Evolutionary conservation across 2,797 vertebrate species (phyloP).

Genomic region (Psittacula derbiana): DNA sequence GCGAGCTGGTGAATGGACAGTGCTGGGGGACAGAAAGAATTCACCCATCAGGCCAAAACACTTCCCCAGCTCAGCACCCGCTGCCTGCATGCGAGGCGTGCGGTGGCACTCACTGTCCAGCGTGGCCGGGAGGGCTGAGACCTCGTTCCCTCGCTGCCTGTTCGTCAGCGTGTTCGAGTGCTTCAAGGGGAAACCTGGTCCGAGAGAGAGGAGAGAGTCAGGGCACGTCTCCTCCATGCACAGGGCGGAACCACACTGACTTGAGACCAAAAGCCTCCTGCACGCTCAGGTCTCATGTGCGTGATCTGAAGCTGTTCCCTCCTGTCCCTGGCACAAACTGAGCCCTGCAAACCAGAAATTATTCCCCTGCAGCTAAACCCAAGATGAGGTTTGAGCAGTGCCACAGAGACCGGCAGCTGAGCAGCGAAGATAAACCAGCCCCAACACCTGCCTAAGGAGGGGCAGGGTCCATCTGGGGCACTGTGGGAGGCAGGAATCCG

Average conservation of each 20-base stretch:
- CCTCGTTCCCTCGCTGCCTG: slow-evolving; percentile 92
- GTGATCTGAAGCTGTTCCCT: neutral
- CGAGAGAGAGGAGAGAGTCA: neutral
- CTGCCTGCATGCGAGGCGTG: rapidly evolving
- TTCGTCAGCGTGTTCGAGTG: slow-evolving; percentile 94
- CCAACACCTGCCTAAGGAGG: neutral
- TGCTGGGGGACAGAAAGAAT: slow-evolving; percentile 68
- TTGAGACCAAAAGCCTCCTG: neutral
- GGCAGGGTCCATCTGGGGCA: neutral
- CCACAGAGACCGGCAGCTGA: neutral
- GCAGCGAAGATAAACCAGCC: neutral
- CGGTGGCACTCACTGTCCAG: slow-evolving; percentile 86
- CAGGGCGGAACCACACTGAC: neutral
- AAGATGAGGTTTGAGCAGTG: neutral
- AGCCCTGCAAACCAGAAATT: neutral
- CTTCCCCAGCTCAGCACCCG: neutral
- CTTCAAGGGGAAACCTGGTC: slow-evolving; percentile 73
- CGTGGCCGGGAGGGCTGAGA: slow-evolving; percentile 88
- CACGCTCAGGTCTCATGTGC: rapidly evolving
- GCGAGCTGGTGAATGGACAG: slow-evolving; percentile 95
- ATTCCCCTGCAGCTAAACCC: neutral
- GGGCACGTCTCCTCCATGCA: rapidly evolving
- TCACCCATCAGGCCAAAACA: neutral
- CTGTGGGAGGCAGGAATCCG: neutral
- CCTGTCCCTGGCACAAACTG: neutral